Conservation (phyloP, 2,797 vertebrate species). For the Falco rusticolus region DNA sequence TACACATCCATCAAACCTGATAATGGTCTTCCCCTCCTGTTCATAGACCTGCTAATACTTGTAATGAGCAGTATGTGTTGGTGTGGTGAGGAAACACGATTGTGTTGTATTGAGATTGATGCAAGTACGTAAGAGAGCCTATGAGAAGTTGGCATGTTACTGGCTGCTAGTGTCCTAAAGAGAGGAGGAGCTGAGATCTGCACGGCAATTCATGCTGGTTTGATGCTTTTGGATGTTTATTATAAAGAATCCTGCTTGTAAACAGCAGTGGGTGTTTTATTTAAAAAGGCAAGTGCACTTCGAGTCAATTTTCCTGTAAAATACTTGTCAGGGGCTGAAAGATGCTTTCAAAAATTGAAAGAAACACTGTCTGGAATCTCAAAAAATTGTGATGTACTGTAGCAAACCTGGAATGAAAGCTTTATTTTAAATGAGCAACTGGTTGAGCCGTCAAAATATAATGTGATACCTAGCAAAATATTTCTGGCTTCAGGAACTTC, state of each 20-base stretch:
- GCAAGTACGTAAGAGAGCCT: background rate
- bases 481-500: background rate
- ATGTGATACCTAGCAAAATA: background rate
- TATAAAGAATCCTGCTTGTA: background rate
- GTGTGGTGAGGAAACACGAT: background rate
- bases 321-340: slow-evolving; percentile 39
- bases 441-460: background rate
- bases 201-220: background rate
- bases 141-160: rapidly evolving
- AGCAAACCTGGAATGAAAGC: background rate
- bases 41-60: background rate
- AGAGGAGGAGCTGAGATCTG: background rate
- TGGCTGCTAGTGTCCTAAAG: background rate
- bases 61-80: background rate
- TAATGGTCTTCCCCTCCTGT: background rate
- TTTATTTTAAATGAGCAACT: background rate
- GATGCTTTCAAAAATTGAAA: slow-evolving; percentile 15
- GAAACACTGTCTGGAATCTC: background rate
- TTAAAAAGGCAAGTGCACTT: slow-evolving; percentile 21
- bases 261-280: background rate
- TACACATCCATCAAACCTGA: background rate
- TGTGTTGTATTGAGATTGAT: background rate
- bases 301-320: slow-evolving; percentile 30
- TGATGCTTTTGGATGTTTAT: background rate
- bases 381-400: background rate